phyloP scores from a whole-genome alignment of 2,797 vertebrate genomes.

The Sebastes kiyomatsui region DNA sequence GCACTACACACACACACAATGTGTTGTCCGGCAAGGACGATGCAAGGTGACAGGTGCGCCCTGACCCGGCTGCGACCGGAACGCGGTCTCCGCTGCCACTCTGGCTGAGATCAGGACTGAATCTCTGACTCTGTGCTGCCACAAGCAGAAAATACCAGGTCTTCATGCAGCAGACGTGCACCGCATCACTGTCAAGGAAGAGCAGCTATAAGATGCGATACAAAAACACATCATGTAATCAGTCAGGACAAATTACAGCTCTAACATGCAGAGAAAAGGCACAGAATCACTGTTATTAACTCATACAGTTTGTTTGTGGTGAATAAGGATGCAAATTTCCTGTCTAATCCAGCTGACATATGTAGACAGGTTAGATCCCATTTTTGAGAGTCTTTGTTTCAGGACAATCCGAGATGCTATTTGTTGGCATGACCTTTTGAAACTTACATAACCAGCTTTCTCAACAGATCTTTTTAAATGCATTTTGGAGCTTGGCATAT shows the following conservation, averaged over 20 bases:
- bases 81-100: slow-evolving; percentile 9
- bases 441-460: slow-evolving; percentile 4
- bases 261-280: slow-evolving; percentile 13
- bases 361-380: slow-evolving; percentile 10
- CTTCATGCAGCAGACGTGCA: slow-evolving; percentile 11
- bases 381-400: slow-evolving; percentile 38
- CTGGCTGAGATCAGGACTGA: slow-evolving; percentile 47
- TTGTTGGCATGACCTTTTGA: slow-evolving; percentile 20
- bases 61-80: slow-evolving; percentile 52
- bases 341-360: slow-evolving; percentile 13
- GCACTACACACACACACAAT: slow-evolving; percentile 12
- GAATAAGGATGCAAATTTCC: slow-evolving; percentile 21
- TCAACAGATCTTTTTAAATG: neutral
- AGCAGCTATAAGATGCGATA: slow-evolving; percentile 25
- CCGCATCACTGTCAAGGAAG: slow-evolving; percentile 37
- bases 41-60: slow-evolving; percentile 68
- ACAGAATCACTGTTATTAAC: slow-evolving; percentile 51
- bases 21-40: slow-evolving; percentile 48
- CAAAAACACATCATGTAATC: slow-evolving; percentile 54
- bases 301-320: slow-evolving; percentile 24
- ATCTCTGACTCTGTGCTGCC: slow-evolving; percentile 25
- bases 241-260: slow-evolving; percentile 46
- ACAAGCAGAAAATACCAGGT: slow-evolving; percentile 37
- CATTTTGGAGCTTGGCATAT: neutral
- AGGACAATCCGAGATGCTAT: slow-evolving; percentile 12